Base-by-base conservation (phyloP, 2,888 invertebrate species). In the Epinotia brunnichana region DNA sequence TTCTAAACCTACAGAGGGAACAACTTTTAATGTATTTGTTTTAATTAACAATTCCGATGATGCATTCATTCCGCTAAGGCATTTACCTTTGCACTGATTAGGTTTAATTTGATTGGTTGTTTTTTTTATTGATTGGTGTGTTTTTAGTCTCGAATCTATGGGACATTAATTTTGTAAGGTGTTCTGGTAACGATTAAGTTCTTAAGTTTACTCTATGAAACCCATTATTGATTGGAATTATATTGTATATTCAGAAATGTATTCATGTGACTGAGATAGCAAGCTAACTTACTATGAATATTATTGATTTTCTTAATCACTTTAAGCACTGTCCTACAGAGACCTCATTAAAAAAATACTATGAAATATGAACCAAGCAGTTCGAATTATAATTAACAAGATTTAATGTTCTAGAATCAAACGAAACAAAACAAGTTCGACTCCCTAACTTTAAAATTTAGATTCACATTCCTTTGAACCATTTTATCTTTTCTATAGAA, bases 71-170 rank as follows among this genome's bases (percentile, higher is more conserved):
- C 73, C 73, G 57, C 41, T 69, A 53, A 69, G 73, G 68, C 68
- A 69, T 73, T 73, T 73, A 68, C n/a, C 51, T 66, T 69, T 69
- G 73, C 73, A 73, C 73, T 73, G 69, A 73, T 69, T 73, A 73
- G 69, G 63, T 57, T 69, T 69, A 73, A 70, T 73, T 59, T 39
- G 29, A 53, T 73, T 73, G 57, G 24, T 68, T 63, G 62, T 15
- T 67, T 29, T 71, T n/a, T 54, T 53, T 72, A 51, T 67, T 57
- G 57, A 61, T 67, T 62, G 19, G 51, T 69, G 62, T 57, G 57
- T 73, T 62, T 67, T 63, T 10, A 21, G 39, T 63, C 35, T 39
- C 35, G 13, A 64, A 64, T 15, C 35, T n/a, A 41, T 24, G n/a
- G 53, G 19, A 54, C 13, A 54, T 7, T 53, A 53, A 11, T 29